These are phyloP conservation scores for Drosophila elegans DNA, from an alignment of 1,140 invertebrate genomes.

Conservation along the genomic window DNA sequence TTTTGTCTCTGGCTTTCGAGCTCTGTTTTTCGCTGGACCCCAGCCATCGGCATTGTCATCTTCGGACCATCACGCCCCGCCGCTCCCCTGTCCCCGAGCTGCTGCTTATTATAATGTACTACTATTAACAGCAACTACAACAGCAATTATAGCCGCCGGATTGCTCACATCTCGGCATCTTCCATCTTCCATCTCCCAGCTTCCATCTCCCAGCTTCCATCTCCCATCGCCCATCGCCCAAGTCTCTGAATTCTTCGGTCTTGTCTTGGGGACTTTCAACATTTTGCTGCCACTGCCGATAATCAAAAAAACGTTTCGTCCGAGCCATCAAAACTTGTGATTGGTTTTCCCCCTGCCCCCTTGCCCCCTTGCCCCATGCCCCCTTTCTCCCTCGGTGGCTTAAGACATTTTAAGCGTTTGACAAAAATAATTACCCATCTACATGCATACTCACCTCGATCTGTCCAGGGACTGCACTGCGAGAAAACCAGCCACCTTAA, in stretches of 20 bases:
- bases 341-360: conserved; percentile 38
- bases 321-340: conserved; percentile 56
- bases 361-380: background rate
- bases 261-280: conserved; percentile 35
- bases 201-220: background rate
- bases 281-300: conserved; percentile 42
- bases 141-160: conserved; percentile 34
- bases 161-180: conserved; percentile 34
- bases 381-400: conserved; percentile 11
- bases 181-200: conserved; percentile 1
- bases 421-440: conserved; percentile 77
- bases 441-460: conserved; percentile 49
- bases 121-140: conserved; percentile 50
- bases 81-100: background rate
- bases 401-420: conserved; percentile 68
- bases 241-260: conserved; percentile 38
- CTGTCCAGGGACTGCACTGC: conserved; percentile 11
- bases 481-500: conserved; percentile 4
- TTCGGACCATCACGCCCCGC: conserved; percentile 15
- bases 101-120: conserved; percentile 47
- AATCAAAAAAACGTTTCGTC: conserved; percentile 56
- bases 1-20: conserved; percentile 30
- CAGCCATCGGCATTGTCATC: conserved; percentile 42
- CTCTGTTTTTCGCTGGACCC: conserved; percentile 17
- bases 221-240: background rate